Percentiles rank a stretch among this genome's conserved stretches.
Evolutionary conservation across 92 coral and sea anemone species (phyloP).

Genomic region (Epizoanthus fatuus): DNA sequence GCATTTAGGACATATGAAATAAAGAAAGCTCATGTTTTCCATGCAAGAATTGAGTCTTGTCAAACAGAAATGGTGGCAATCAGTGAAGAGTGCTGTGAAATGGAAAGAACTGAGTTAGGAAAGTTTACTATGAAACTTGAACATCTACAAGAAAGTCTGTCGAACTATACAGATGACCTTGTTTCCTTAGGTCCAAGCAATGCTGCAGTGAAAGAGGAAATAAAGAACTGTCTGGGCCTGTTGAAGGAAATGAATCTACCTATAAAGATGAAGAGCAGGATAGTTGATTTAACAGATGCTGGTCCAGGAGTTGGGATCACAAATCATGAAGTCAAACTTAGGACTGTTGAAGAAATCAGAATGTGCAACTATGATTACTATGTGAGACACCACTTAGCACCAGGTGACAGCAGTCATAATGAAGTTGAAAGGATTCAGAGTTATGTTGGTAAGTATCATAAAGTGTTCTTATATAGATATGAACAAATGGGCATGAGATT

Average conservation of each 20-base stretch:
- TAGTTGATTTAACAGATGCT: constrained; percentile 45
- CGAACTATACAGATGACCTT: constrained; percentile 20
- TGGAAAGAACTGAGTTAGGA: constrained; percentile 42
- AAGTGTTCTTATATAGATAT: background rate
- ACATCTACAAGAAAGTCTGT: constrained; percentile 33
- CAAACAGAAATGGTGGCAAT: constrained; percentile 41
- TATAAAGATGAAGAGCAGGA: constrained; percentile 17
- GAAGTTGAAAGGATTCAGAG: constrained; percentile 42
- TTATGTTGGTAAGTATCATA: constrained; percentile 31
- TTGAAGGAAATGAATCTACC: constrained; percentile 31
- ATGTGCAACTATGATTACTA: constrained; percentile 22
- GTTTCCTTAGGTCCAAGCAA: constrained; percentile 18
- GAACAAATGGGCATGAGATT: background rate
- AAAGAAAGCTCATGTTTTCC: constrained; percentile 48
- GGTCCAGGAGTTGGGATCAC: constrained; percentile 45
- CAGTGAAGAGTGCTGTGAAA: constrained; percentile 40
- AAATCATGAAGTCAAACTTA: constrained; percentile 27
- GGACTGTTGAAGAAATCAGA: constrained; percentile 1
- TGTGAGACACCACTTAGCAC: constrained; percentile 50
- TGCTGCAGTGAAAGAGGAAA: constrained; percentile 27
- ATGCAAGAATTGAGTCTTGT: constrained; percentile 33
- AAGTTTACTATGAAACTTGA: constrained; percentile 34
- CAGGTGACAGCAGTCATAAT: constrained; percentile 44
- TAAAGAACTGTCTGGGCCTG: constrained; percentile 28
- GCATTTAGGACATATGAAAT: constrained; percentile 31